phyloP scores from a whole-genome alignment of 2,888 invertebrate species.

The Sphaeridia pumilis region DNA sequence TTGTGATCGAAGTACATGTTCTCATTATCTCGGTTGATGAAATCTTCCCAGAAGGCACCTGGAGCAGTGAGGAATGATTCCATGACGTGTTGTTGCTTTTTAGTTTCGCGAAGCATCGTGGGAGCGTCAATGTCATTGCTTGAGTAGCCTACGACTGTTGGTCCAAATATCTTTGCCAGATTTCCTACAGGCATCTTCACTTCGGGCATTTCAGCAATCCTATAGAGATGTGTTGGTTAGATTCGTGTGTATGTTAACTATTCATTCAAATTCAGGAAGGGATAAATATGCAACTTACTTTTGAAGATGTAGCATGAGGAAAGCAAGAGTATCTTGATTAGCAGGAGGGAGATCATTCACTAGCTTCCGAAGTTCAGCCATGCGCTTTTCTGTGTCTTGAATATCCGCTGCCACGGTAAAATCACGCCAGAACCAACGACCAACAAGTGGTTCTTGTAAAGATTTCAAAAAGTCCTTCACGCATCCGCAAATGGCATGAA shows the following conservation, averaged over 20 bases:
- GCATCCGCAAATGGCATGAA: slow-evolving; percentile 83
- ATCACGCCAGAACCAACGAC: slow-evolving; percentile 65
- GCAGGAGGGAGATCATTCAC: slow-evolving; percentile 77
- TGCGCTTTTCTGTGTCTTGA: slow-evolving; percentile 49
- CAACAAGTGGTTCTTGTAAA: slow-evolving; percentile 79
- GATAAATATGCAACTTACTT: slow-evolving; percentile 42
- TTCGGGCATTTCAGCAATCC: slow-evolving; percentile 66
- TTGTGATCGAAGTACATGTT: slow-evolving; percentile 20
- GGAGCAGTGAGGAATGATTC: slow-evolving; percentile 28
- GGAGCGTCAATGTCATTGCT: slow-evolving; percentile 52
- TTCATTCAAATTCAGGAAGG: neutral
- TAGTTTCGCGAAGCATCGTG: slow-evolving; percentile 64
- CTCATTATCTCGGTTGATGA: slow-evolving; percentile 23
- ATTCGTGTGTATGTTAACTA: too few relatives aligned
- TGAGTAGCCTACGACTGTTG: slow-evolving; percentile 84
- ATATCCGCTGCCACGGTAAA: slow-evolving; percentile 59
- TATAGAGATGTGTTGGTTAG: slow-evolving; percentile 42
- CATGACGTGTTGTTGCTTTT: slow-evolving; percentile 48
- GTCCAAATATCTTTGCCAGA: slow-evolving; percentile 82
- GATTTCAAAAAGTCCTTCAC: slow-evolving; percentile 87
- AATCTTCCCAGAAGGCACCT: slow-evolving; percentile 26
- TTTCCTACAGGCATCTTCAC: slow-evolving; percentile 87
- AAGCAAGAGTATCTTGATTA: slow-evolving; percentile 90
- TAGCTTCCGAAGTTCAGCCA: slow-evolving; percentile 57
- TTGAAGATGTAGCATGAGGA: slow-evolving; percentile 79